Evolutionary conservation across 35 echinoderm and acorn worm species (phyloP).

Genomic region (Stichopus chloronotus): DNA sequence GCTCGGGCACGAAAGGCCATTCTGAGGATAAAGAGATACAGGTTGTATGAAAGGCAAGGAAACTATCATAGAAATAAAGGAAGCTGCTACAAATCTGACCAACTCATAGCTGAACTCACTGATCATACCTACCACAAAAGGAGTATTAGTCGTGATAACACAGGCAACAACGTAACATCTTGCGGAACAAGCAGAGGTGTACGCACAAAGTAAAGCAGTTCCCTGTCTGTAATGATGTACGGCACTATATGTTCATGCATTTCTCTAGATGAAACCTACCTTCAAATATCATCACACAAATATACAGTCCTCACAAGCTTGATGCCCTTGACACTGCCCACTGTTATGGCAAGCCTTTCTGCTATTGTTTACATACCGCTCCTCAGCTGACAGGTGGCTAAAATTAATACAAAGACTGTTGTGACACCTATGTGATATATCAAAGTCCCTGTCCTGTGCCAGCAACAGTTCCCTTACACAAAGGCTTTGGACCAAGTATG

Average conservation of each 20-base stretch:
- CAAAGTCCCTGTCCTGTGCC: background rate
- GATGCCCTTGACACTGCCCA: conserved; percentile 21
- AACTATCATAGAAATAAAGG: background rate
- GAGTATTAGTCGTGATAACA: background rate
- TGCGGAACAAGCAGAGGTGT: background rate
- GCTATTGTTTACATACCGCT: background rate
- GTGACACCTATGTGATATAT: background rate
- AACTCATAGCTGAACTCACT: background rate
- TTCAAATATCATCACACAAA: background rate
- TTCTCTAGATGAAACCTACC: background rate
- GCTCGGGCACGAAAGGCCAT: background rate
- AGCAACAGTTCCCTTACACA: background rate
- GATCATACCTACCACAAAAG: background rate
- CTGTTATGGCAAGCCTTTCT: background rate
- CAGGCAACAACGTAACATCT: background rate
- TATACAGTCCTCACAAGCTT: background rate
- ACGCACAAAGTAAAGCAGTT: background rate
- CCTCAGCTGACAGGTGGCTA: background rate
- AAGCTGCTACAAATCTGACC: background rate
- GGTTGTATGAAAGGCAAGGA: conserved; percentile 15
- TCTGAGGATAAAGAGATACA: conserved; percentile 20
- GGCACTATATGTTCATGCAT: background rate
- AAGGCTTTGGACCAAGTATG: background rate
- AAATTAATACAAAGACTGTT: conserved; percentile 10
- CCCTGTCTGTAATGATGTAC: background rate